phyloP scores from a whole-genome alignment of 2,797 vertebrate species.

The Spizella passerina region DNA sequence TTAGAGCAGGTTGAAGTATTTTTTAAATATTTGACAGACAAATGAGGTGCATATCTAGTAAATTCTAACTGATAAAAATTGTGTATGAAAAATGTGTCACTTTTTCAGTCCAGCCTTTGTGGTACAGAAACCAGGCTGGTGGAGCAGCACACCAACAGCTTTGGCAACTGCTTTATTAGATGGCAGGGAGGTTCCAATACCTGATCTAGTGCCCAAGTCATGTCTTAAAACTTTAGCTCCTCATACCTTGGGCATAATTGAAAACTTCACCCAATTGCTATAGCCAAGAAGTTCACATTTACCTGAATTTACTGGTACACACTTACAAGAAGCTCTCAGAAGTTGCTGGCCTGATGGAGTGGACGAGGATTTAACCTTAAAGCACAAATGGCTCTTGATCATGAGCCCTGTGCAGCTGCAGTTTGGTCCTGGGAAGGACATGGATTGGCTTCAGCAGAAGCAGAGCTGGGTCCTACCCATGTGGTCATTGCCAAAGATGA shows the following conservation, averaged over 20 bases:
- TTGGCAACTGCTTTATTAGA: constrained; percentile 36
- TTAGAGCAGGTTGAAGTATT: constrained; percentile 57
- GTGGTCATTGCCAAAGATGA: constrained; percentile 48
- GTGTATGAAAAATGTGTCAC: constrained; percentile 32
- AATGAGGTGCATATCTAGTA: constrained; percentile 30
- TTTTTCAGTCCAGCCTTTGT: constrained; percentile 36
- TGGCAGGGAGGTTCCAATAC: neutral
- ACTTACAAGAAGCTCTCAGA: neutral
- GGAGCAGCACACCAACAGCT: constrained; percentile 40
- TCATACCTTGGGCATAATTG: neutral
- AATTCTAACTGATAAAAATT: constrained; percentile 18
- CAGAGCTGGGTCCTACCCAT: neutral
- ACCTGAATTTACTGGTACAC: neutral
- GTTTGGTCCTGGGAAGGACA: neutral
- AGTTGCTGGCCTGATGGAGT: neutral
- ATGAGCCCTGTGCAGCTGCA: neutral
- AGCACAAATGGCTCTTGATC: neutral
- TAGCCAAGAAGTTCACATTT: neutral
- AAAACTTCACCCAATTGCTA: neutral
- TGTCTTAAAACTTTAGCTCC: constrained; percentile 16
- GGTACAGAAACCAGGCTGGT: constrained; percentile 34
- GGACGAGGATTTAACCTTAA: constrained; percentile 2
- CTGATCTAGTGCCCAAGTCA: neutral
- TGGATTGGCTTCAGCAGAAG: neutral
- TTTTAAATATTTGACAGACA: constrained; percentile 45